These are phyloP conservation scores for Arvicanthis niloticus DNA, from an alignment of 2,113 vertebrate genomes.

Conservation along the genomic window DNA sequence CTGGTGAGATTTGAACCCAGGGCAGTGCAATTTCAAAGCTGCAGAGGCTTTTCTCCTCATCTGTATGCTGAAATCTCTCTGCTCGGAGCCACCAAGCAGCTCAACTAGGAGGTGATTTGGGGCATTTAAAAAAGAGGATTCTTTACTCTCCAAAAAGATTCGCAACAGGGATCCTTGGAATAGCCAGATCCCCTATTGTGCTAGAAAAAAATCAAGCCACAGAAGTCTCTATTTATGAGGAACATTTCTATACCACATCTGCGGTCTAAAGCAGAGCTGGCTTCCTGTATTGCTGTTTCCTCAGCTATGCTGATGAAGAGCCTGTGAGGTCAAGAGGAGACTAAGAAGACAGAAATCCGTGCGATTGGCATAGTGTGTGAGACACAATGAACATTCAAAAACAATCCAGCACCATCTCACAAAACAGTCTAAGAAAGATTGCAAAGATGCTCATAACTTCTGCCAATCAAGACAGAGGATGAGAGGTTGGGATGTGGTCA, in stretches of 20 bases:
- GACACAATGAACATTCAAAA: background rate
- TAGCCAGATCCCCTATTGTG: conserved; percentile 68
- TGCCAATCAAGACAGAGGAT: background rate
- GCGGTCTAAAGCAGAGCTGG: background rate
- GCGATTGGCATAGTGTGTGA: background rate
- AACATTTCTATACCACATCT: conserved; percentile 53
- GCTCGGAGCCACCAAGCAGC: conserved; percentile 55
- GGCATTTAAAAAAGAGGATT: conserved; percentile 54
- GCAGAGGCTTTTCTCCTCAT: conserved; percentile 7
- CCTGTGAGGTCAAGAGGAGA: background rate
- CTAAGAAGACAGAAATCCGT: background rate
- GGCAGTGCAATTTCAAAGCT: conserved; percentile 5
- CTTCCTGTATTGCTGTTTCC: background rate
- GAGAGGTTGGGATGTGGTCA: background rate
- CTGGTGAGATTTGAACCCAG: conserved; percentile 54
- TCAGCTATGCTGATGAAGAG: background rate
- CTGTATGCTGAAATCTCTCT: conserved; percentile 57
- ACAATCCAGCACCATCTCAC: background rate
- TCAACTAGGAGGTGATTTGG: conserved; percentile 56
- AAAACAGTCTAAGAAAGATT: background rate
- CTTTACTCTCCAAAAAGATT: conserved; percentile 66
- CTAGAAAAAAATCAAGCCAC: conserved; percentile 71
- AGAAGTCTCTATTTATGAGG: conserved; percentile 69
- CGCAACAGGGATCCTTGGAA: conserved; percentile 64
- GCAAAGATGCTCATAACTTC: background rate